These are phyloP conservation scores for Ernsta delagoae DNA, from an alignment of 2,888 invertebrate genomes.

Conservation along the genomic window DNA sequence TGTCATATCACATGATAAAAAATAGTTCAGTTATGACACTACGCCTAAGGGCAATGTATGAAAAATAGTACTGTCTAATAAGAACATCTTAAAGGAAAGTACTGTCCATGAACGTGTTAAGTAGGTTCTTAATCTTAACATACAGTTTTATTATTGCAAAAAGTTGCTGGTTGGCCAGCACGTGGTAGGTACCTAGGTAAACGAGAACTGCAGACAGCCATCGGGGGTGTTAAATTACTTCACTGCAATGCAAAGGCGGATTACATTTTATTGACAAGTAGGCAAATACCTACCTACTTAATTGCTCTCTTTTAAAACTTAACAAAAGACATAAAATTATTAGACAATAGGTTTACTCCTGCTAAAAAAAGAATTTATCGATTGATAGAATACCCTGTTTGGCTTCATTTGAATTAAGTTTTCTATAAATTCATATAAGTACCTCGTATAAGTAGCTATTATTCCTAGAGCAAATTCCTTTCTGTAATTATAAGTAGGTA, in stretches of 20 bases:
- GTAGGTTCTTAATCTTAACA: background rate
- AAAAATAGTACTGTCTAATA: too few species aligned
- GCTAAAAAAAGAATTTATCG: background rate
- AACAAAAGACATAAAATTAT: constrained; percentile 24
- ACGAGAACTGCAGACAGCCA: constrained; percentile 18
- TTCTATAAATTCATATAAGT: too few species aligned
- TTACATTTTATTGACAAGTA: constrained; percentile 29
- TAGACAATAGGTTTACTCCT: constrained; percentile 11
- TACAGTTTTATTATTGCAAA: background rate
- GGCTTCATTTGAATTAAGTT: too few species aligned
- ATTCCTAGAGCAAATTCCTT: too few species aligned
- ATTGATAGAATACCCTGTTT: too few species aligned
- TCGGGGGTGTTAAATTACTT: constrained; percentile 28
- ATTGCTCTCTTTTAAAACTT: constrained; percentile 12
- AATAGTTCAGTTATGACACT: too few species aligned
- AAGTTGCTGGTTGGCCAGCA: constrained; percentile 12
- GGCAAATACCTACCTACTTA: background rate
- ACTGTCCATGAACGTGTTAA: too few species aligned
- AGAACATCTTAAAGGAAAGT: too few species aligned
- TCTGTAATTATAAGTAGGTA: too few species aligned
- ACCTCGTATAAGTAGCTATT: too few species aligned
- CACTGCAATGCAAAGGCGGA: constrained; percentile 27
- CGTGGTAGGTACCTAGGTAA: constrained; percentile 30
- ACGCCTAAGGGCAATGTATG: too few species aligned
- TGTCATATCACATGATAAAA: background rate